Evolutionary conservation across 2,797 vertebrate species (phyloP).

Genomic region (Salarias fasciatus): DNA sequence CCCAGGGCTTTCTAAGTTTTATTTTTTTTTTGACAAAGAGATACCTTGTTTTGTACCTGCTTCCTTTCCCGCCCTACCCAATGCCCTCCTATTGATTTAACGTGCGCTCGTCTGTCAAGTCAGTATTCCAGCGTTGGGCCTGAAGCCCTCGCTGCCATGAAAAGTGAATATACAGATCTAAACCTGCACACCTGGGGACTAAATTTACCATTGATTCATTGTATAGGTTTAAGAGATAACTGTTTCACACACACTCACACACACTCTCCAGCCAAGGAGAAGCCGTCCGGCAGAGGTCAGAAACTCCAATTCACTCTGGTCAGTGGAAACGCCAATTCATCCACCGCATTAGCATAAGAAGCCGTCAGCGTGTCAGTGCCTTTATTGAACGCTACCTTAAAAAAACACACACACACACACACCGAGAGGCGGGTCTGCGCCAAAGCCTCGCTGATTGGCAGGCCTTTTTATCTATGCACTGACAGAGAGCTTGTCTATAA

Average conservation of each 20-base stretch:
- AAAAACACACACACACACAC: background rate
- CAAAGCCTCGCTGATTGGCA: conserved; percentile 33
- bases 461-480: conserved; percentile 35
- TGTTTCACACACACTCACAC: conserved; percentile 15
- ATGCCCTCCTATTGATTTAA: conserved; percentile 16
- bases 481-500: conserved; percentile 31
- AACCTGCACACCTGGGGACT: conserved; percentile 11
- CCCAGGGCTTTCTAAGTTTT: background rate
- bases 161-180: conserved; percentile 19
- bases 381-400: conserved; percentile 13
- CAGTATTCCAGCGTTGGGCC: conserved; percentile 14
- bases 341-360: conserved; percentile 47
- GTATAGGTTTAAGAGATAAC: conserved; percentile 1
- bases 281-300: conserved; percentile 16
- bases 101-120: conserved; percentile 16
- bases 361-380: conserved; percentile 9
- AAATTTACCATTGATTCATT: conserved; percentile 24
- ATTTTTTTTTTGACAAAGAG: too few species aligned
- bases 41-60: too few species aligned
- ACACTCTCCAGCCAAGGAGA: background rate
- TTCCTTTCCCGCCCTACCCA: too few species aligned
- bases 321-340: conserved; percentile 35
- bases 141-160: background rate
- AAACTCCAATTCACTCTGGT: conserved; percentile 19
- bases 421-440: background rate